phyloP scores from a whole-genome alignment of 2,888 invertebrate genomes.

The Macrosoma leucophasiata region DNA sequence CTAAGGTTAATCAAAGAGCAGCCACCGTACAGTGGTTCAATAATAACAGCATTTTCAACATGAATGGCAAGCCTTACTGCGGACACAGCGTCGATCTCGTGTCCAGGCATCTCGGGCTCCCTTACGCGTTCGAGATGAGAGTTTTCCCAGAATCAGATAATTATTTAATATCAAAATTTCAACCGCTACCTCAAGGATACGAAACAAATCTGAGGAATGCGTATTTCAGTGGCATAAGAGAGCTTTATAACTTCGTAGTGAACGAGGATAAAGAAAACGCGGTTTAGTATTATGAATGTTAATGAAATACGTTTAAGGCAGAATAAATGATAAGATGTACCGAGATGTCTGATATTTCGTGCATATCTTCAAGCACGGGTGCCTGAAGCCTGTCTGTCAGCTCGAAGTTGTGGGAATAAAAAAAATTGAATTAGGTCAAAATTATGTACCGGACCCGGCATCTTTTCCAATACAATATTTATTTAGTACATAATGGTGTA shows the following conservation, averaged over 20 bases:
- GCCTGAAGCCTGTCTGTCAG: no score
- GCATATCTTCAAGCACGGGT: no score
- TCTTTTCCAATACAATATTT: slow-evolving; percentile 68
- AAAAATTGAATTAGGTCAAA: slow-evolving; percentile 51
- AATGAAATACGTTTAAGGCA: no score
- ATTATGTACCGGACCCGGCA: slow-evolving; percentile 49
- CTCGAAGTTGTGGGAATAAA: no score
- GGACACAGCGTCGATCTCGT: slow-evolving; percentile 63
- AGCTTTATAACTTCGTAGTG: slow-evolving; percentile 43
- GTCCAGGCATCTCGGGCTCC: slow-evolving; percentile 32
- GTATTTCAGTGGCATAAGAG: slow-evolving; percentile 53
- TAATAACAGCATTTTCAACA: slow-evolving; percentile 43
- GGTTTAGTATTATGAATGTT: no score
- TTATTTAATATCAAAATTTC: slow-evolving; percentile 46
- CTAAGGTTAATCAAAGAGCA: slow-evolving; percentile 48
- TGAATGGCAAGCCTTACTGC: slow-evolving; percentile 44
- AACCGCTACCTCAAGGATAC: slow-evolving; percentile 47
- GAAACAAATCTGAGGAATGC: slow-evolving; percentile 43
- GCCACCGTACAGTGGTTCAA: slow-evolving; percentile 42
- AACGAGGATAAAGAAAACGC: slow-evolving; percentile 34
- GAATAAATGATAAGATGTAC: no score
- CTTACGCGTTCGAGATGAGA: slow-evolving; percentile 51
- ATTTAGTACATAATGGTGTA: slow-evolving; percentile 72
- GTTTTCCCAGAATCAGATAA: slow-evolving; percentile 48
- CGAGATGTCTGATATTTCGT: no score